Percentiles rank a stretch among this genome's conserved stretches.
These are phyloP conservation scores for Alouatta palliata DNA, from an alignment of 2,113 vertebrate species.

Conservation along the genomic window DNA sequence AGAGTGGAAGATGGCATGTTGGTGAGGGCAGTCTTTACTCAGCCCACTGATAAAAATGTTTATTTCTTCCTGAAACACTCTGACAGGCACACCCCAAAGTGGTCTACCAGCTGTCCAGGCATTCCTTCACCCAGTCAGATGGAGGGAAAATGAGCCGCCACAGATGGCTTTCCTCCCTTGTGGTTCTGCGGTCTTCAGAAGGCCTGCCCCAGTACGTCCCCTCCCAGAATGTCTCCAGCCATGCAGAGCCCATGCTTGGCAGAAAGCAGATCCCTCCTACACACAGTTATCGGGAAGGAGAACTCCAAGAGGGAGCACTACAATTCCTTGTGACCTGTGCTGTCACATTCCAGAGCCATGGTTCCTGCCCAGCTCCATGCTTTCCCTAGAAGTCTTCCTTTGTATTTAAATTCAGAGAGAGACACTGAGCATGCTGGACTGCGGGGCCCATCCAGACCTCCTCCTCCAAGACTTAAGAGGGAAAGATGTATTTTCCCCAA, in stretches of 20 bases:
- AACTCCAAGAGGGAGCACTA: not conserved
- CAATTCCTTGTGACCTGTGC: not conserved
- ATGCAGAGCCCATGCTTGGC: not conserved
- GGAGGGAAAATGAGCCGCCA: not conserved
- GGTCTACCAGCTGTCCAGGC: not conserved
- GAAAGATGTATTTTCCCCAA: not conserved
- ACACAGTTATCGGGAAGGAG: not conserved
- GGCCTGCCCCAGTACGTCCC: not conserved
- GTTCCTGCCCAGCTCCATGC: too few relatives aligned
- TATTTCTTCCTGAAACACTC: not conserved
- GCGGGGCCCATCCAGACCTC: not conserved
- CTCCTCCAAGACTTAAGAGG: not conserved
- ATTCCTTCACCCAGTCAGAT: not conserved
- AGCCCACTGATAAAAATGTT: not conserved
- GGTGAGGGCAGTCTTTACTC: not conserved
- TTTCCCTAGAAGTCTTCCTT: not conserved
- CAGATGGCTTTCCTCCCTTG: not conserved
- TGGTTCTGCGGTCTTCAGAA: not conserved
- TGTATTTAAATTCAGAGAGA: not conserved
- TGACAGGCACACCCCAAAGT: not conserved
- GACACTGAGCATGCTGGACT: not conserved
- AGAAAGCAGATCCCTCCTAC: not conserved
- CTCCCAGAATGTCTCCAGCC: not conserved
- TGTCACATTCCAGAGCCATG: not conserved
- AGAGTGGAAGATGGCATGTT: too few relatives aligned